Percentiles rank a stretch among this genome's conserved stretches.
phyloP scores from a whole-genome alignment of 1,140 invertebrate species.

The Calliopsis andreniformis region DNA sequence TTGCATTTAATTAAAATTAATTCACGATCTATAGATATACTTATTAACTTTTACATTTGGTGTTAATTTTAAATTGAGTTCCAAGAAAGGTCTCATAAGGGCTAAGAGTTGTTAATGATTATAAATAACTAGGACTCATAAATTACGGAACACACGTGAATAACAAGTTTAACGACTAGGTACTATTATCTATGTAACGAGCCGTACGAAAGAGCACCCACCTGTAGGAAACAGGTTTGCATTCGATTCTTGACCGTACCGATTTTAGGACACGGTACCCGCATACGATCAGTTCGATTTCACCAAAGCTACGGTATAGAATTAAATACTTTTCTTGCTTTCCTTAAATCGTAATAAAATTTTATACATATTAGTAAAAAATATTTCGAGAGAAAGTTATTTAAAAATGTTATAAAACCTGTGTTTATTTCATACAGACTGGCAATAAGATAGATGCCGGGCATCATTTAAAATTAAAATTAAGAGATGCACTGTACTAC shows the following conservation, averaged over 20 bases:
- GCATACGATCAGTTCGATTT: slow-evolving; percentile 7
- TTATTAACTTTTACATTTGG: no score
- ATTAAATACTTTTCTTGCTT: not conserved
- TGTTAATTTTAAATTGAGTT: no score
- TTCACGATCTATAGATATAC: no score
- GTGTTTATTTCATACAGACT: no score
- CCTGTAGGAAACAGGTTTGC: not conserved
- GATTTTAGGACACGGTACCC: slow-evolving; percentile 22
- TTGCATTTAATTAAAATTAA: no score
- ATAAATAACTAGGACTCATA: not conserved
- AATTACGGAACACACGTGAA: slow-evolving; percentile 13
- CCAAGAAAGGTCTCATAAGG: no score
- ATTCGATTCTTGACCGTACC: slow-evolving; percentile 13
- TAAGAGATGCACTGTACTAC: no score
- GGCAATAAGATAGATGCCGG: no score
- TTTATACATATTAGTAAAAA: no score
- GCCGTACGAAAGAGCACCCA: not conserved
- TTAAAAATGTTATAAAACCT: no score
- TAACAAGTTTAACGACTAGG: not conserved
- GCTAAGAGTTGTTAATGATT: not conserved
- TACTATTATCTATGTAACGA: not conserved
- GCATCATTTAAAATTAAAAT: no score
- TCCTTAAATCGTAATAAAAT: not conserved
- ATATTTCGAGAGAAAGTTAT: no score
- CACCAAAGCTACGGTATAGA: not conserved